A percentile compares a stretch with the other conserved stretches of the same genome.
phyloP scores from a whole-genome alignment of 2,888 invertebrate species.

The Sarcophaga caerulescens region DNA sequence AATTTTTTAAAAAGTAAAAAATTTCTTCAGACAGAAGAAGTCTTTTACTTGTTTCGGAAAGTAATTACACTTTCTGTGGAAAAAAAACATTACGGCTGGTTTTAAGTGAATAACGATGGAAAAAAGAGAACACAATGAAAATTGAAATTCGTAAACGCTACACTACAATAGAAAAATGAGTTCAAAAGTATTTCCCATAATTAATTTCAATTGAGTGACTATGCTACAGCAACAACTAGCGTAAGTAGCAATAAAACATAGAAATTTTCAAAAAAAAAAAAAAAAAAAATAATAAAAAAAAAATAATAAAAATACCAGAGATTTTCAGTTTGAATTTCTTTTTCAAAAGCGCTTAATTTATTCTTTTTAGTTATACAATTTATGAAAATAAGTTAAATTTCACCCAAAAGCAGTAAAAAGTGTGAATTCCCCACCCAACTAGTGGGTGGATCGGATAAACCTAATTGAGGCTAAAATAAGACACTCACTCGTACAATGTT shows the following conservation, averaged over 20 bases:
- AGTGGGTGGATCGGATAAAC: no score
- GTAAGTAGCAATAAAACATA: constrained; percentile 18
- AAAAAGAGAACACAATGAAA: background rate
- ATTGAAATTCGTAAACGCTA: background rate
- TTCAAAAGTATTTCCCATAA: constrained; percentile 58
- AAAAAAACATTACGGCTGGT: no score
- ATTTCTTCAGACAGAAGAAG: no score
- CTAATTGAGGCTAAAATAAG: no score
- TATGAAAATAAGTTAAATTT: no score
- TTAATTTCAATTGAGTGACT: constrained; percentile 52
- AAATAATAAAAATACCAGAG: constrained; percentile 9
- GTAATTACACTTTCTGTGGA: constrained; percentile 20
- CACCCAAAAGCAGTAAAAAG: no score
- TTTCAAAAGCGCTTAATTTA: no score
- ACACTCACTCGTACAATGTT: no score
- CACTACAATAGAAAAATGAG: constrained; percentile 7
- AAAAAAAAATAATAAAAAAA: constrained; percentile 9
- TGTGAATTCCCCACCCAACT: no score
- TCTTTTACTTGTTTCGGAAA: constrained; percentile 3
- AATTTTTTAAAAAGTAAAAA: no score
- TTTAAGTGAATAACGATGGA: no score
- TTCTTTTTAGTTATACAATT: no score
- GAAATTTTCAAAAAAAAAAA: constrained; percentile 30
- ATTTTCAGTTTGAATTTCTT: background rate
- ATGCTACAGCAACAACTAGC: background rate